Percentiles rank a stretch among this genome's conserved stretches.
These are phyloP conservation scores for Oreotrochilus melanogaster DNA, from an alignment of 2,113 vertebrate species.

Conservation along the genomic window DNA sequence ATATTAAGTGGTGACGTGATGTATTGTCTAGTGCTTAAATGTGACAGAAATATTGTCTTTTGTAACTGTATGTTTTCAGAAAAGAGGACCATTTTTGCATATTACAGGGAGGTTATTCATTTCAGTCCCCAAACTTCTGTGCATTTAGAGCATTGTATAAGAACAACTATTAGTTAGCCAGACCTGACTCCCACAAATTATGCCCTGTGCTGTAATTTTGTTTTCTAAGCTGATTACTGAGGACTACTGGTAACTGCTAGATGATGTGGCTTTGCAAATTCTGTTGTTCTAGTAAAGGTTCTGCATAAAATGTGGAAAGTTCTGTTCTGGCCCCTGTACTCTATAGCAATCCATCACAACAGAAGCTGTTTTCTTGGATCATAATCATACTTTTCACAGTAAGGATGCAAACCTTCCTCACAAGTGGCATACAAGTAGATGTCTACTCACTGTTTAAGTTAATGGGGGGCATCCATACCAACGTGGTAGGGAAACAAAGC, in stretches of 20 bases:
- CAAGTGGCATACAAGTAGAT: background rate
- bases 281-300: background rate
- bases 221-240: background rate
- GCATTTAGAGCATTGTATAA: background rate
- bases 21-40: background rate
- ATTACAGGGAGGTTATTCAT: background rate
- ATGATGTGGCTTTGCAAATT: background rate
- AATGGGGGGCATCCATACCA: background rate
- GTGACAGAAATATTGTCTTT: background rate
- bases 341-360: background rate
- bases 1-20: background rate
- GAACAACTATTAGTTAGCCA: background rate
- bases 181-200: background rate
- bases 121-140: background rate
- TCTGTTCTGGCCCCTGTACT: background rate
- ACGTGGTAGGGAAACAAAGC: background rate
- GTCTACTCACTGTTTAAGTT: background rate
- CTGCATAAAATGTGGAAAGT: background rate
- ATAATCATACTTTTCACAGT: background rate
- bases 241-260: background rate
- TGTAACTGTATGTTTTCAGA: background rate
- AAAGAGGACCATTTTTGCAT: background rate
- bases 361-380: background rate
- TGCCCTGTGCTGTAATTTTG: background rate
- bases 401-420: background rate